phyloP scores from a whole-genome alignment of 2,797 vertebrate genomes.

The Pteronotus mesoamericanus region DNA sequence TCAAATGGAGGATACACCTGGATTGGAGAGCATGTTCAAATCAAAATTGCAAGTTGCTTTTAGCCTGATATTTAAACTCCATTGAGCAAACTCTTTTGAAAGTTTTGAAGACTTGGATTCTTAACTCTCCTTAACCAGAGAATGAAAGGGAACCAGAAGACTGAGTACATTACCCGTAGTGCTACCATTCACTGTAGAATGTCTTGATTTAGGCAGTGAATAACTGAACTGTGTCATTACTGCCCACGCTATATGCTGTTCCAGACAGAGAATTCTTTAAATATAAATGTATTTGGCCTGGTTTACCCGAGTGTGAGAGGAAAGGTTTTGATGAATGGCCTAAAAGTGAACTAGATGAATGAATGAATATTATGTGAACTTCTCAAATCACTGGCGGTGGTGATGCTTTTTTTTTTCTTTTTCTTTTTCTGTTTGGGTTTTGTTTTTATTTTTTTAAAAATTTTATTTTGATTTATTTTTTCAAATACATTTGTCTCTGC shows the following conservation, averaged over 20 bases:
- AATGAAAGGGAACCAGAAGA: not conserved
- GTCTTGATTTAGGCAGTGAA: not conserved
- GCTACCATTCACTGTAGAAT: not conserved
- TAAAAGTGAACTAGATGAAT: not conserved
- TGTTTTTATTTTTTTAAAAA: not conserved
- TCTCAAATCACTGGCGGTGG: not conserved
- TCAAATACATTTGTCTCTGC: too few relatives aligned
- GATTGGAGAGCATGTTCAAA: constrained; percentile 44
- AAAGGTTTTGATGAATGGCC: not conserved
- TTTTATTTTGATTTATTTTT: too few relatives aligned
- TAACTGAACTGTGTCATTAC: not conserved
- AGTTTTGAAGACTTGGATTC: constrained; percentile 23
- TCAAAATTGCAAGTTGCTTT: not conserved
- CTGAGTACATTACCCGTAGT: not conserved
- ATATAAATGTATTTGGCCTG: not conserved
- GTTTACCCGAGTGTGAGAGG: not conserved
- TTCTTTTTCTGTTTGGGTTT: not conserved
- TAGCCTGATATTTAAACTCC: not conserved
- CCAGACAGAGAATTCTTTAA: not conserved
- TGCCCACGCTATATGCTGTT: not conserved
- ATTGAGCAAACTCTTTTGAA: not conserved
- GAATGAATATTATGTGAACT: not conserved
- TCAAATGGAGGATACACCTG: constrained; percentile 68
- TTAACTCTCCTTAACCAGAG: not conserved
- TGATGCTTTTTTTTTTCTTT: too few relatives aligned